phyloP scores from a whole-genome alignment of 2,797 vertebrate genomes.

The Periparus ater region DNA sequence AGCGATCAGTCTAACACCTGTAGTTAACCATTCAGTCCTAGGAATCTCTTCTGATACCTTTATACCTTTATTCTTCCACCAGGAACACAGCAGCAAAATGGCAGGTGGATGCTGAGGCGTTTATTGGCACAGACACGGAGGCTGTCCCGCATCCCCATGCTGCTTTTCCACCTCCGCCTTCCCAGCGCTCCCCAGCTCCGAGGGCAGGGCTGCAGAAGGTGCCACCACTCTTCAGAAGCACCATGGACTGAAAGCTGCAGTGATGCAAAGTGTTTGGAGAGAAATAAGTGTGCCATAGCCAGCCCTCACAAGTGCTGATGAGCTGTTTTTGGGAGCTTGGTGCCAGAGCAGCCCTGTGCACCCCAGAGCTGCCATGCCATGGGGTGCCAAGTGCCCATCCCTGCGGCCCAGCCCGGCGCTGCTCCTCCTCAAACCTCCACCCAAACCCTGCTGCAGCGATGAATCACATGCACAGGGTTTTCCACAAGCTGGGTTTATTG shows the following conservation, averaged over 20 bases:
- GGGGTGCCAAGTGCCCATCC: not conserved
- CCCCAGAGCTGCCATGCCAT: not conserved
- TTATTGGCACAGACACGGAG: not conserved
- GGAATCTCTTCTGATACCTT: conserved; percentile 25
- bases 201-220: fast-evolving
- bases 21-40: conserved; percentile 52
- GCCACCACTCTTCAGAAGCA: not conserved
- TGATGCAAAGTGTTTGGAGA: not conserved
- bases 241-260: not conserved
- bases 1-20: conserved; percentile 51
- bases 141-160: not conserved
- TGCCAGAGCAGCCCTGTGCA: not conserved
- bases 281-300: not conserved
- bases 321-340: not conserved
- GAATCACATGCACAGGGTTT: conserved; percentile 58
- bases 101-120: not conserved
- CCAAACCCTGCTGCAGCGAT: conserved; percentile 13
- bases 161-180: fast-evolving
- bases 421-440: not conserved
- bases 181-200: not conserved
- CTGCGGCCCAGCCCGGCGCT: not conserved
- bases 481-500: conserved; percentile 68
- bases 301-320: not conserved
- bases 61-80: not conserved
- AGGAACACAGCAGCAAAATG: not conserved